These are phyloP conservation scores for Stenoptilia bipunctidactyla DNA, from an alignment of 2,888 invertebrate genomes.

Conservation along the genomic window DNA sequence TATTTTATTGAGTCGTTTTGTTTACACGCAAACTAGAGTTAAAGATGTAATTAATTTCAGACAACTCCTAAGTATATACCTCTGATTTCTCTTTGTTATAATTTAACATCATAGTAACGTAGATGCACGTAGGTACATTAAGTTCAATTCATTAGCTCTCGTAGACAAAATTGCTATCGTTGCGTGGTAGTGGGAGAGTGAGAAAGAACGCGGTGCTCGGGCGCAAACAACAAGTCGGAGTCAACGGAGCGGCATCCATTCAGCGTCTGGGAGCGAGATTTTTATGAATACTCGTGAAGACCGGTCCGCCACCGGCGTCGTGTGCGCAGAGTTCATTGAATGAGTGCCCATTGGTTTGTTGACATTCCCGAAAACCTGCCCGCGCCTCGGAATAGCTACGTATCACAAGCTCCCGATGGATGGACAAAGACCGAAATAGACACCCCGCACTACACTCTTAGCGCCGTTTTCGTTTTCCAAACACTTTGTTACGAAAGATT, in stretches of 20 bases:
- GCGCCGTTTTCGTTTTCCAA: slow-evolving; percentile 37
- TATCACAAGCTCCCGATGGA: slow-evolving; percentile 51
- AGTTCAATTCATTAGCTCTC: too few relatives aligned
- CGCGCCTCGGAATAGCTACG: slow-evolving; percentile 61
- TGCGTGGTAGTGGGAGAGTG: too few relatives aligned
- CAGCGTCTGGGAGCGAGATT: slow-evolving; percentile 56
- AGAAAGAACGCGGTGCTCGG: not conserved
- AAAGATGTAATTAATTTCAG: not conserved
- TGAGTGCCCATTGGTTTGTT: slow-evolving; percentile 65
- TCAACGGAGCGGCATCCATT: slow-evolving; percentile 33
- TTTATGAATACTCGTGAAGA: slow-evolving; percentile 60
- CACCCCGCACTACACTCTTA: slow-evolving; percentile 20
- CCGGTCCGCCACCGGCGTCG: slow-evolving; percentile 57
- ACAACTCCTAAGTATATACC: not conserved
- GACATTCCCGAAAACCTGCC: slow-evolving; percentile 71
- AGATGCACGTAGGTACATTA: not conserved
- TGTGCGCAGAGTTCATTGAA: slow-evolving; percentile 62
- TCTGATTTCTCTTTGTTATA: not conserved
- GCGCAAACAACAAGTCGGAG: not conserved
- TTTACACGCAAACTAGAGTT: not conserved
- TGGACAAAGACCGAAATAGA: slow-evolving; percentile 62
- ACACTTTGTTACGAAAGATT: slow-evolving; percentile 29
- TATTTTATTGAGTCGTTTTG: not conserved
- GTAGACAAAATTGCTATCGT: too few relatives aligned
- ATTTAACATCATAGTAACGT: not conserved